Evolutionary conservation across 1,140 invertebrate genomes (phyloP).

Genomic region (Ceratina calcarata): DNA sequence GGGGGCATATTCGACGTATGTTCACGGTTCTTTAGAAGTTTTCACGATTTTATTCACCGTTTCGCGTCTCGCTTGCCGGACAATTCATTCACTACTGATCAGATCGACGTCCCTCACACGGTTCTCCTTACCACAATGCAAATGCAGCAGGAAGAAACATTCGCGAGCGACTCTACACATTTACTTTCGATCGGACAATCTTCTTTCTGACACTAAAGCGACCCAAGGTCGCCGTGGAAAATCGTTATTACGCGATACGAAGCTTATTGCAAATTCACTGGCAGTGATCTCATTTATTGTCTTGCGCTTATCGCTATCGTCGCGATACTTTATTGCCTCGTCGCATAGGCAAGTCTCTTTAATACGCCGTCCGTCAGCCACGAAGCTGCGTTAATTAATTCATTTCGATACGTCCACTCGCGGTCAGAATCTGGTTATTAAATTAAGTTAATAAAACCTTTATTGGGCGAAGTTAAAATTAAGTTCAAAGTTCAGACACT

Average conservation of each 20-base stretch:
- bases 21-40: constrained; percentile 44
- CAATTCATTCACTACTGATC: background rate
- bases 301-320: background rate
- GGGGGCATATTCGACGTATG: constrained; percentile 75
- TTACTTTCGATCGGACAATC: background rate
- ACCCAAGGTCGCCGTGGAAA: background rate
- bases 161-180: background rate
- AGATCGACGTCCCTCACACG: background rate
- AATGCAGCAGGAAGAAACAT: background rate
- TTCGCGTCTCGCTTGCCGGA: too few relatives aligned
- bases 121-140: too few relatives aligned
- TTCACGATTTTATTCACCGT: constrained; percentile 34
- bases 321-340: background rate
- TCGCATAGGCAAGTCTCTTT: background rate
- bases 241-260: constrained; percentile 1
- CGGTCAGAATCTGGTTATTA: constrained; percentile 1
- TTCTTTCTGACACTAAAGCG: background rate
- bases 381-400: constrained; percentile 26
- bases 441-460: constrained; percentile 2
- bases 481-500: too few relatives aligned
- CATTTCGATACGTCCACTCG: constrained; percentile 3
- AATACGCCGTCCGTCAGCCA: background rate
- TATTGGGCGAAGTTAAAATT: too few relatives aligned
- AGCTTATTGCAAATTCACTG: constrained; percentile 18
- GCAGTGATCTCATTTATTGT: constrained; percentile 37